These are phyloP conservation scores for Polypedilum vanderplanki DNA, from an alignment of 1,140 invertebrate species.

Conservation along the genomic window DNA sequence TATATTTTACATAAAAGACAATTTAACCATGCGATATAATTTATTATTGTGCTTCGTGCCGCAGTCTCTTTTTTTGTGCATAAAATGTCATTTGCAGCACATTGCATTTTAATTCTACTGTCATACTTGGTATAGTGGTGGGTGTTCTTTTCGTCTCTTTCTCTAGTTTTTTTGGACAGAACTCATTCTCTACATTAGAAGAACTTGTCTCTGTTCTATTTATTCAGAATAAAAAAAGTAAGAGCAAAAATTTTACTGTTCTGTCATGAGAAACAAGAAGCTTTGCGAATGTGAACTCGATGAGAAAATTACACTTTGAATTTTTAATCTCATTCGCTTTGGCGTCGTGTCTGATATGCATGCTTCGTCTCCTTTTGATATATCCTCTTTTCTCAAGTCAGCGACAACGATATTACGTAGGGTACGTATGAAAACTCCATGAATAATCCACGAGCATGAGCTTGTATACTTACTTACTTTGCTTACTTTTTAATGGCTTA, in stretches of 20 bases:
- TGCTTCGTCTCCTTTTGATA: background rate
- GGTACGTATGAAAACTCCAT: no score
- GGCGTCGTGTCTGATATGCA: background rate
- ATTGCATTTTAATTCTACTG: slow-evolving; percentile 9
- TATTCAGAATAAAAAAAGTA: no score
- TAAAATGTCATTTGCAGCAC: slow-evolving; percentile 12
- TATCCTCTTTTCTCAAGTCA: background rate
- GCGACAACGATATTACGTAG: background rate
- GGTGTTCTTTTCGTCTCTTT: no score
- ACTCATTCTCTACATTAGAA: no score
- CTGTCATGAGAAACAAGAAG: no score
- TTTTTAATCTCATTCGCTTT: background rate
- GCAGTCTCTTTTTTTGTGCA: background rate
- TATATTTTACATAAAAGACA: slow-evolving; percentile 15
- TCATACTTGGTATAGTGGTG: background rate
- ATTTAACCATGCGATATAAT: slow-evolving; percentile 13
- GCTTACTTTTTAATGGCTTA: background rate
- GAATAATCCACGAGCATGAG: no score
- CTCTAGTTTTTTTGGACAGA: no score
- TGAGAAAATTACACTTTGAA: slow-evolving; percentile 19
- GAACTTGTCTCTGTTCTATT: no score
- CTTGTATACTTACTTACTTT: background rate
- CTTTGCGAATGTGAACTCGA: background rate
- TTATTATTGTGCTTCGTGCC: slow-evolving; percentile 1
- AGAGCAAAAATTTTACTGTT: no score